Conservation (phyloP, 2,888 invertebrate genomes). For the Callinectes sapidus region DNA sequence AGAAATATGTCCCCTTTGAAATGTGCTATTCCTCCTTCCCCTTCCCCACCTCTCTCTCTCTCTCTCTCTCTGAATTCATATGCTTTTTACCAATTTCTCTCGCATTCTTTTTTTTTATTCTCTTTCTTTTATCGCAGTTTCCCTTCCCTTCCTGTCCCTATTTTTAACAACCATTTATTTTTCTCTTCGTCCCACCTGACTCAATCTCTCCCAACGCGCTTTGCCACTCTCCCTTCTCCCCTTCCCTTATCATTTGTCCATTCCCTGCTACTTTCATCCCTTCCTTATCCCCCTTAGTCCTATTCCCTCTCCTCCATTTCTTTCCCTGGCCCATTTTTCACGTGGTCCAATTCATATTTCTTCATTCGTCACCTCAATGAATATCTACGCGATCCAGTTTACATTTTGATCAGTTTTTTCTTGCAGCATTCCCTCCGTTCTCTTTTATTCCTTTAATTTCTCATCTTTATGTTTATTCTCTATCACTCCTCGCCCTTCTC, state of each 20-base stretch:
- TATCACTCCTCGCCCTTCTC: neutral
- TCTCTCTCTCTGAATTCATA: neutral
- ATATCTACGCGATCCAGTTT: neutral
- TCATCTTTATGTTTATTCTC: neutral
- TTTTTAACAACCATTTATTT: neutral
- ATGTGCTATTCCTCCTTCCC: neutral
- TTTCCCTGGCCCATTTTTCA: neutral
- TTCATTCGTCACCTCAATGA: neutral
- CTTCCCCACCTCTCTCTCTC: neutral
- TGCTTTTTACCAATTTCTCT: neutral
- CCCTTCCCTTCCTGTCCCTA: neutral
- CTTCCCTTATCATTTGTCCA: neutral
- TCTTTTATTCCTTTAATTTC: neutral
- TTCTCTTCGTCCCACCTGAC: neutral
- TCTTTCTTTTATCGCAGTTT: neutral
- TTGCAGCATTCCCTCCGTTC: neutral
- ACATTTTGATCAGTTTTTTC: neutral
- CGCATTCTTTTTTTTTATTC: neutral
- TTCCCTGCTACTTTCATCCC: neutral
- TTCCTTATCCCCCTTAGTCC: neutral
- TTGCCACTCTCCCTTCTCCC: conserved; percentile 6
- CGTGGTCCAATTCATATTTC: neutral
- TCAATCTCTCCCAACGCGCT: neutral
- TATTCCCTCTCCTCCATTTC: neutral
- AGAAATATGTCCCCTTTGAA: neutral